These are phyloP conservation scores for Epizoanthus stellaris DNA, from an alignment of 92 coral and sea anemone species.

Conservation along the genomic window DNA sequence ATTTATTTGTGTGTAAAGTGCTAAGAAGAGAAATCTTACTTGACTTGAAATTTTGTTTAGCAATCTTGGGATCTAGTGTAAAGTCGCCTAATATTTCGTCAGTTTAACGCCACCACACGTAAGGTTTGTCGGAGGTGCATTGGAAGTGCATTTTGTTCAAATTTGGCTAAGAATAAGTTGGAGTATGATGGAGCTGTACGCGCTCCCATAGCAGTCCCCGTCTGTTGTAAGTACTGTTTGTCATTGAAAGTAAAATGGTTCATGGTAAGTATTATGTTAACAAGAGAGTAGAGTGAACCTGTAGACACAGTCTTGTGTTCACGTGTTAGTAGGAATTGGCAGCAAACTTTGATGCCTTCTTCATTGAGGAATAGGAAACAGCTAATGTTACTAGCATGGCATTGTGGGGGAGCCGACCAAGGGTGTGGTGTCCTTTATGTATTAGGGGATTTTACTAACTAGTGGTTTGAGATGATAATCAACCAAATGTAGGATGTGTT, in stretches of 20 bases:
- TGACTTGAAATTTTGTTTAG: background rate
- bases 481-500: background rate
- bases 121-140: background rate
- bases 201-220: too few species aligned
- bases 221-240: too few species aligned
- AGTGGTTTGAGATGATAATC: background rate
- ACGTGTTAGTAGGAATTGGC: background rate
- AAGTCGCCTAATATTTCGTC: background rate
- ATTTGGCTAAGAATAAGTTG: constrained; percentile 1
- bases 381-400: background rate
- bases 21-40: too few species aligned
- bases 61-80: background rate
- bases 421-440: background rate
- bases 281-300: background rate
- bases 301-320: background rate
- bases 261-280: background rate
- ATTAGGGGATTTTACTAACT: background rate
- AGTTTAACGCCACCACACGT: background rate
- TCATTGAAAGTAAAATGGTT: background rate
- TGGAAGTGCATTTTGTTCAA: background rate
- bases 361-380: background rate
- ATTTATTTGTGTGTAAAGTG: too few species aligned
- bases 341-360: too few species aligned
- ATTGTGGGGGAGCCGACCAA: background rate
- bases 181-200: too few species aligned